These are phyloP conservation scores for Oncorhynchus kisutch DNA, from an alignment of 2,113 vertebrate genomes.

Conservation along the genomic window DNA sequence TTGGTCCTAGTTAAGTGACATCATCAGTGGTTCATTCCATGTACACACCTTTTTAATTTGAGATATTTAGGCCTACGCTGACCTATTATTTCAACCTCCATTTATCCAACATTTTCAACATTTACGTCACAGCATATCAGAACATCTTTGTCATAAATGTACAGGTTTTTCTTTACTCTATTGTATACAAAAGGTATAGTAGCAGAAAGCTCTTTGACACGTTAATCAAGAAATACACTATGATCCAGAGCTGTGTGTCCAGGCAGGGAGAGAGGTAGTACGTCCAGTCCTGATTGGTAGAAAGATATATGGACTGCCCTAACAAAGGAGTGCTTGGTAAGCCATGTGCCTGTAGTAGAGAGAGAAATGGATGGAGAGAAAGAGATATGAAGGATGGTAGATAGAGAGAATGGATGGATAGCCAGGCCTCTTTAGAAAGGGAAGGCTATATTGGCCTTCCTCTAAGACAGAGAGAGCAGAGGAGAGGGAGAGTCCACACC, in stretches of 20 bases:
- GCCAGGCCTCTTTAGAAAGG: slow-evolving; percentile 86
- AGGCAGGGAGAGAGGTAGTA: slow-evolving; percentile 80
- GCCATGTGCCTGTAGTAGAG: slow-evolving; percentile 83
- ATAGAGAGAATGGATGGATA: slow-evolving; percentile 48
- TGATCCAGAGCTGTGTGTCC: slow-evolving; percentile 38
- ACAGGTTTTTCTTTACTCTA: too few relatives aligned
- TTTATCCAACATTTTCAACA: too few relatives aligned
- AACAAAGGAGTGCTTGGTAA: slow-evolving; percentile 87
- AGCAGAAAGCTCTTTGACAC: slow-evolving; percentile 17
- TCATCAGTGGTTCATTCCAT: too few relatives aligned
- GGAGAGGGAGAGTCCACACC: slow-evolving; percentile 86
- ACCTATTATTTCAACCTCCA: too few relatives aligned
- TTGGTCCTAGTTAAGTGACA: too few relatives aligned
- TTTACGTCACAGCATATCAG: too few relatives aligned
- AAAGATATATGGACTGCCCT: slow-evolving; percentile 92
- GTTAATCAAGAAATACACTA: neutral
- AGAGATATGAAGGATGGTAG: slow-evolving; percentile 25
- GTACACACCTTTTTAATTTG: too few relatives aligned
- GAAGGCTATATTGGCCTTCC: slow-evolving; percentile 93
- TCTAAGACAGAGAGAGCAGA: slow-evolving; percentile 85
- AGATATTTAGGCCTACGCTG: too few relatives aligned
- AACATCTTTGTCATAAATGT: too few relatives aligned
- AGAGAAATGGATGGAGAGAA: slow-evolving; percentile 17
- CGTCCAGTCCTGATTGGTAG: slow-evolving; percentile 90
- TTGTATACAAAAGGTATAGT: neutral